Conservation (phyloP, 2,113 vertebrate genomes). For the Kryptolebias marmoratus region DNA sequence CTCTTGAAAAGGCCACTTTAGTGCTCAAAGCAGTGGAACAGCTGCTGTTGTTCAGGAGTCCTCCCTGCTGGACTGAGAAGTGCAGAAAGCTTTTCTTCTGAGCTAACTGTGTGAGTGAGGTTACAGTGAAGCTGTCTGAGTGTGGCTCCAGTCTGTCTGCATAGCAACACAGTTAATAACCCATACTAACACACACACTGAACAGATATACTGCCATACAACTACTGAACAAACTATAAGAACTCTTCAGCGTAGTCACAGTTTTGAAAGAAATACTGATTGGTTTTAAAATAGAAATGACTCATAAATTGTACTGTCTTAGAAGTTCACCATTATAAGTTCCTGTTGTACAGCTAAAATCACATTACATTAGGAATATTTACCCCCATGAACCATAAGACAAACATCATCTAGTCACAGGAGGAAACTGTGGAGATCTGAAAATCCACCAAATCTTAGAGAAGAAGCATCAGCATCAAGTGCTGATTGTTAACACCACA, state of each 20-base stretch:
- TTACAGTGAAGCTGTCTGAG: slow-evolving; percentile 55
- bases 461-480: not conserved
- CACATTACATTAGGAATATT: not conserved
- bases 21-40: slow-evolving; percentile 58
- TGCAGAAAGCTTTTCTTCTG: slow-evolving; percentile 17
- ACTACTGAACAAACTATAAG: slow-evolving; percentile 42
- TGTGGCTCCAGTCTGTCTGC: slow-evolving; percentile 76
- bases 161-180: slow-evolving; percentile 75
- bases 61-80: slow-evolving; percentile 20
- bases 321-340: too few relatives aligned
- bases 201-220: slow-evolving; percentile 17
- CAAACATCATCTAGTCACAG: not conserved
- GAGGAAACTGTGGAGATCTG: not conserved
- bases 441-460: not conserved
- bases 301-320: not conserved
- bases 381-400: not conserved
- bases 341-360: not conserved
- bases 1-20: slow-evolving; percentile 61
- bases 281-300: not conserved
- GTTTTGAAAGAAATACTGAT: not conserved
- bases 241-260: slow-evolving; percentile 2
- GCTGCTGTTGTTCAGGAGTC: slow-evolving; percentile 35
- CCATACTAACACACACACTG: slow-evolving; percentile 56
- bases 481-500: too few relatives aligned
- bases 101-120: slow-evolving; percentile 24